Percentiles rank a stretch among this genome's conserved stretches.
Evolutionary conservation across 2,797 vertebrate genomes (phyloP).

Genomic region (Harpagifer antarcticus): DNA sequence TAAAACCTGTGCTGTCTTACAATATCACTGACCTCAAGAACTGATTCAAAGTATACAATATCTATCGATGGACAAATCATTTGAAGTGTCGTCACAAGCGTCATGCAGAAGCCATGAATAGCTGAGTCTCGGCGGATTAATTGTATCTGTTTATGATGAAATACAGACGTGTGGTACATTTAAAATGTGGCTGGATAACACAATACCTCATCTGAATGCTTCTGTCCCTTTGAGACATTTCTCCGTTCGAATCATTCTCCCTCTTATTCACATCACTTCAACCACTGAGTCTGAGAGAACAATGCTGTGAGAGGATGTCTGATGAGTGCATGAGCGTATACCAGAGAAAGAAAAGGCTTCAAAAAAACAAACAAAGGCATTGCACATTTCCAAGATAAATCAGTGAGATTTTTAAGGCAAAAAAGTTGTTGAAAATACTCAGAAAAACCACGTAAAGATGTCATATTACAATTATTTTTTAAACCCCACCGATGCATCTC

Average conservation of each 20-base stretch:
- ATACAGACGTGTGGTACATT: constrained; percentile 12
- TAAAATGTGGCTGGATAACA: constrained; percentile 20
- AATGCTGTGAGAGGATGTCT: constrained; percentile 41
- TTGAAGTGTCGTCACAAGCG: constrained; percentile 50
- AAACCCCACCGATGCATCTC: constrained; percentile 50
- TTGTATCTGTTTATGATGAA: constrained; percentile 17
- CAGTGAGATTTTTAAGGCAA: constrained; percentile 83
- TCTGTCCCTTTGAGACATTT: constrained; percentile 23
- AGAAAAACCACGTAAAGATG: constrained; percentile 55
- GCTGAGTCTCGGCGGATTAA: constrained; percentile 1
- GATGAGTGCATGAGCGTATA: constrained; percentile 44
- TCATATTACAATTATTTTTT: constrained; percentile 50
- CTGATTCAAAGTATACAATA: constrained; percentile 31
- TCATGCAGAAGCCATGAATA: constrained; percentile 59
- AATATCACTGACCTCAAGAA: constrained; percentile 26
- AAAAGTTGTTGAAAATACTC: constrained; percentile 60
- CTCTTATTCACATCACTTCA: constrained; percentile 46
- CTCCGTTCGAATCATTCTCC: constrained; percentile 16
- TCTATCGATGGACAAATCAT: constrained; percentile 40
- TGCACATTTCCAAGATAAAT: constrained; percentile 74
- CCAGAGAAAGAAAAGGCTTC: constrained; percentile 23
- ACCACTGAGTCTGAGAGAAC: constrained; percentile 47
- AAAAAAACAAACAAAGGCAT: constrained; percentile 73
- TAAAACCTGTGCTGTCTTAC: constrained; percentile 70
- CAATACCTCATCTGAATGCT: constrained; percentile 15